A percentile compares a stretch with the other conserved stretches of the same genome.
These are phyloP conservation scores for Engystomops pustulosus DNA, from an alignment of 2,113 vertebrate genomes.

Conservation along the genomic window DNA sequence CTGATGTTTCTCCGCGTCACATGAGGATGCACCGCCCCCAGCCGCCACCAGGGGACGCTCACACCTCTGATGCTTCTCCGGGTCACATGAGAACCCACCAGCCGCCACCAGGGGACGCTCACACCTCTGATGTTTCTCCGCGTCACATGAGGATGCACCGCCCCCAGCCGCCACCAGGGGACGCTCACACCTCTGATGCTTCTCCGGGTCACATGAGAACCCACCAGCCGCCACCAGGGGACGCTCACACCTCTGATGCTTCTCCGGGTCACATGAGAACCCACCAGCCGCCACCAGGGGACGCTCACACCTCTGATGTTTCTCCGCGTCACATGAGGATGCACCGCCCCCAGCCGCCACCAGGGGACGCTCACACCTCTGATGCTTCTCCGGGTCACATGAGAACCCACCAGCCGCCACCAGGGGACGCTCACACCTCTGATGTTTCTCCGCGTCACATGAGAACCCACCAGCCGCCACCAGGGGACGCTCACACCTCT, in stretches of 20 bases:
- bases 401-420: background rate
- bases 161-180: background rate
- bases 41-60: background rate
- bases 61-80: background rate
- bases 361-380: background rate
- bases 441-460: background rate
- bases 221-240: background rate
- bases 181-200: background rate
- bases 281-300: background rate
- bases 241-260: background rate
- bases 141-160: constrained; percentile 4
- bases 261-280: background rate
- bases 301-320: background rate
- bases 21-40: constrained; percentile 4
- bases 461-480: background rate
- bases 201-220: background rate
- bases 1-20: background rate
- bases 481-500: background rate
- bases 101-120: background rate
- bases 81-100: background rate
- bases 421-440: background rate
- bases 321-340: background rate
- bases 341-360: background rate
- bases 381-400: background rate
- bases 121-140: background rate